Evolutionary conservation across 2,113 vertebrate species (phyloP).

Genomic region (mouse (Mus musculus)): DNA sequence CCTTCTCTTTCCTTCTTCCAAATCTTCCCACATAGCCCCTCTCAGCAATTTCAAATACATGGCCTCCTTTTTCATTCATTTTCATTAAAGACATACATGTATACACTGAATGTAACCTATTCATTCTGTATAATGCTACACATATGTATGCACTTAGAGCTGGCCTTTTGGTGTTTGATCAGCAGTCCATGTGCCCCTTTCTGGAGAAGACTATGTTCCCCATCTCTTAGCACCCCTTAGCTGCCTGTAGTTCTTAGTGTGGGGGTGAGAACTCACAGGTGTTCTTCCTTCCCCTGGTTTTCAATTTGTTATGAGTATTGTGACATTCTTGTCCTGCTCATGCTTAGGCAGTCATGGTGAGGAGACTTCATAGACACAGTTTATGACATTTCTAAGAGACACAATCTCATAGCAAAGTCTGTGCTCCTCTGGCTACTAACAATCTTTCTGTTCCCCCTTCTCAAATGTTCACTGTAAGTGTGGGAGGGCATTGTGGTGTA

Average conservation of each 20-base stretch:
- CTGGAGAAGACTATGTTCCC: not conserved
- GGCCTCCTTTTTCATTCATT: not conserved
- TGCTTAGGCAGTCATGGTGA: not conserved
- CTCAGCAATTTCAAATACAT: not conserved
- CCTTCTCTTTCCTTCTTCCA: not conserved
- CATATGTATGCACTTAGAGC: not conserved
- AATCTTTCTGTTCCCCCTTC: not conserved
- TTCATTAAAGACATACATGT: too few species aligned
- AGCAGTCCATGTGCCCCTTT: not conserved
- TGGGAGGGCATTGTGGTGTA: not conserved
- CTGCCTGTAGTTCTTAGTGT: not conserved
- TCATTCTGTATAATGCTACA: not conserved
- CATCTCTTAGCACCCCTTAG: not conserved
- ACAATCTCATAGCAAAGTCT: too few species aligned
- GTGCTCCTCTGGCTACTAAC: not conserved
- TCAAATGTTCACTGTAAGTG: not conserved
- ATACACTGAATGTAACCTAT: not conserved
- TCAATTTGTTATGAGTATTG: too few species aligned
- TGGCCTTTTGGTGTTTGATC: not conserved
- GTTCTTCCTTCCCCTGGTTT: not conserved
- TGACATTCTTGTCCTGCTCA: not conserved
- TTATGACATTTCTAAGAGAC: not conserved
- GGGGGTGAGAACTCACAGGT: not conserved
- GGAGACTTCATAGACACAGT: not conserved
- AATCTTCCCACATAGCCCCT: not conserved